Base-by-base conservation (phyloP, 2,888 invertebrate genomes). In the Agrochola lota region DNA sequence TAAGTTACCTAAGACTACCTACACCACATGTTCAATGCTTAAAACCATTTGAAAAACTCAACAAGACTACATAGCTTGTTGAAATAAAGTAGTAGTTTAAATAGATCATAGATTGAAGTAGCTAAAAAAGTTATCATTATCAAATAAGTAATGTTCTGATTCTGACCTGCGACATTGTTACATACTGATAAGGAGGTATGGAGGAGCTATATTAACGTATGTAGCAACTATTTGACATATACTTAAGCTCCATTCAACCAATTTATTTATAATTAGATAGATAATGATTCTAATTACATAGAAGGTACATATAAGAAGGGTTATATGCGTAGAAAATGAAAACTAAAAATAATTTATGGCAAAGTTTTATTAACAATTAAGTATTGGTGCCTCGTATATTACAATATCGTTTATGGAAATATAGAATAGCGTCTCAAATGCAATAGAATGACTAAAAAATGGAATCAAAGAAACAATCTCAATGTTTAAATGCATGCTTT, bases 331-430 rank as follows among this genome's bases (percentile, higher is more conserved):
- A 40, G 15, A 52, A 71, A 80, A 85, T 70, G 17, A 78, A 77
- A 87, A 75, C 60, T 15, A 74, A 35, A 63, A 71, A 35, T 6
- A 79, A 60, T 71, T 83, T 74, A 82, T 80, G 80, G 78, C 83
- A 88, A 84, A 76, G 78, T 90, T 94, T 92, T 94, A 94, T 92
- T 93, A 91, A 94, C 92, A 94, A 88, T 94, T 94, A 95, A 95
- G 95, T 95, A 95, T 93, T 92, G 90, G 89, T 92, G 94, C 94
- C 93, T 92, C 87, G 76, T 88, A 89, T 78, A 76, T 67, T 90
- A 92, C 86, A 90, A 88, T 87, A 85, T 82, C 71, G 79, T 77
- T 46, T 85, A 85, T 74, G 76, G 77, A 86, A 86, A 81, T 81
- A 88, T 67, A 83, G 77, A 83, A 84, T 81, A 85, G 84, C 74